phyloP scores from a whole-genome alignment of 2,888 invertebrate genomes.

The Acrobasis consociella region DNA sequence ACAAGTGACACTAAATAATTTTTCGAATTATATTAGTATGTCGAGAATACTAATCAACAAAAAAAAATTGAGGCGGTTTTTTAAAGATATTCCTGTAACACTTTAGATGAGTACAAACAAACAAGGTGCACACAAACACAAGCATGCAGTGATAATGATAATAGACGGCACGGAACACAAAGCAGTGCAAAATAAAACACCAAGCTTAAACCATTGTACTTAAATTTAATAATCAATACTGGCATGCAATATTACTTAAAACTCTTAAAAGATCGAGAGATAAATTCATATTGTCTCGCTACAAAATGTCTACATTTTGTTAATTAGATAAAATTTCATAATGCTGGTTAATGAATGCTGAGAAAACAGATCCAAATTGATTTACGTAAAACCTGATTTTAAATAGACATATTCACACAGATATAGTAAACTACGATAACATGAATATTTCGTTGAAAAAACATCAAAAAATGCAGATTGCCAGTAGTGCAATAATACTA shows the following conservation, averaged over 20 bases:
- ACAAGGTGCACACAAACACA: slow-evolving; percentile 24
- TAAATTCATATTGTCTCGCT: slow-evolving; percentile 71
- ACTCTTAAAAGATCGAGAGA: slow-evolving; percentile 74
- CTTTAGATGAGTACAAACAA: background rate
- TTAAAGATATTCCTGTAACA: background rate
- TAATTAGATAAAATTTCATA: slow-evolving; percentile 73
- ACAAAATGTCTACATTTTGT: slow-evolving; percentile 70
- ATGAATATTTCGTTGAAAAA: slow-evolving; percentile 79
- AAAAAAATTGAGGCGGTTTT: too few relatives aligned
- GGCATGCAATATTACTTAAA: slow-evolving; percentile 75
- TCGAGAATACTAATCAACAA: too few relatives aligned
- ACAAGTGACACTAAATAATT: too few relatives aligned
- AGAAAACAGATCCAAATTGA: slow-evolving; percentile 80
- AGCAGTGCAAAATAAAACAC: slow-evolving; percentile 63
- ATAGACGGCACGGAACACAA: slow-evolving; percentile 27
- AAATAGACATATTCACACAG: slow-evolving; percentile 73
- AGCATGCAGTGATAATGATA: slow-evolving; percentile 29
- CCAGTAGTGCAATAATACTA: slow-evolving; percentile 62
- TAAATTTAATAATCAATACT: slow-evolving; percentile 80
- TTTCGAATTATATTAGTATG: background rate
- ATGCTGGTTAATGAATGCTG: slow-evolving; percentile 68
- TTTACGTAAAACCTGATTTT: slow-evolving; percentile 79
- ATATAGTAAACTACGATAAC: slow-evolving; percentile 73
- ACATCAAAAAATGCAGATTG: slow-evolving; percentile 76
- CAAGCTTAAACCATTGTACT: slow-evolving; percentile 73